These are phyloP conservation scores for Neoniphon sammara DNA, from an alignment of 2,797 vertebrate genomes.

Conservation along the genomic window DNA sequence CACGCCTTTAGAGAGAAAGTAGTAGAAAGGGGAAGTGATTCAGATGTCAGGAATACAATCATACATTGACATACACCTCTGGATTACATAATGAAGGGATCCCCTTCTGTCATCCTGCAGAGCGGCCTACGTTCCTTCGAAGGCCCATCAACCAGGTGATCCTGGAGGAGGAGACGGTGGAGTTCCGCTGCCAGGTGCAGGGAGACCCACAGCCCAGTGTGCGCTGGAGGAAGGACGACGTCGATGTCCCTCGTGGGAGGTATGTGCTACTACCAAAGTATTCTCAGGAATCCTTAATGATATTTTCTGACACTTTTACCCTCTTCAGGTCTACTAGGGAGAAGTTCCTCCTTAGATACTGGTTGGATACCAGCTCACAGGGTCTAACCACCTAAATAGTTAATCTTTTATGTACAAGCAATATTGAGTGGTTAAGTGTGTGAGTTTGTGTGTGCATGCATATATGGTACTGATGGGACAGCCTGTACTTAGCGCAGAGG, in stretches of 20 bases:
- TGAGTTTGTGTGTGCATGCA: not conserved
- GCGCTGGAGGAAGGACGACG: conserved; percentile 97
- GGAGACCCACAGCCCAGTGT: conserved; percentile 96
- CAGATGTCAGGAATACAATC: no score
- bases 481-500: conserved; percentile 47
- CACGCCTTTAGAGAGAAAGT: no score
- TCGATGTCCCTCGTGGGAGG: conserved; percentile 94
- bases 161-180: conserved; percentile 93
- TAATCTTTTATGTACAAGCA: not conserved
- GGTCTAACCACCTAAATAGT: not conserved
- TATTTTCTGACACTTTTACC: not conserved
- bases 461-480: no score
- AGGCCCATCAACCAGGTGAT: conserved; percentile 98
- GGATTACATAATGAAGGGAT: not conserved
- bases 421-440: not conserved
- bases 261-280: conserved; percentile 68
- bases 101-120: conserved; percentile 71
- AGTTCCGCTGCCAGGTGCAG: conserved; percentile 97
- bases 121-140: conserved; percentile 94
- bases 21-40: no score
- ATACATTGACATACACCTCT: not conserved
- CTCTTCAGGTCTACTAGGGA: no score
- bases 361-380: not conserved
- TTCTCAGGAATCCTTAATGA: conserved; percentile 11
- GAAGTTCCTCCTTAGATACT: not conserved